Base-by-base conservation (phyloP, 2,113 vertebrate genomes). In the Glaucomys volans region DNA sequence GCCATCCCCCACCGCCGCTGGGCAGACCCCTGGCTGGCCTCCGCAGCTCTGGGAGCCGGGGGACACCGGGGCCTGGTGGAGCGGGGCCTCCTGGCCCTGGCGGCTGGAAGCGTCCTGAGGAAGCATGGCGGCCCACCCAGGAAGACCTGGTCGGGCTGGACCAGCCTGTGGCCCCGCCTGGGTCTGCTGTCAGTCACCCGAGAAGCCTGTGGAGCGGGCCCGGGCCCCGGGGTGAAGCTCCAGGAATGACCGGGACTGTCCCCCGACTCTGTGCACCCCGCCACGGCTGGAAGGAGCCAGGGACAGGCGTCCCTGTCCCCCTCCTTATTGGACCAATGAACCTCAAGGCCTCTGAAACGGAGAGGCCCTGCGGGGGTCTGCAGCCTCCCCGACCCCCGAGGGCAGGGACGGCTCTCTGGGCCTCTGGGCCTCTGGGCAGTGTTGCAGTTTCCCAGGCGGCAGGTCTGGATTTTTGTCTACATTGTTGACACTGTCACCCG, bases 231-330 rank as follows among this genome's bases (percentile, higher is more conserved):
- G 35, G 10, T 4, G 1, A 26, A 52, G 24, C 17, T 35, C 59
- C 4, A 16, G 26, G 30, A 30, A 13, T 0, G 67, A 62, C 87
- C 32, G 3, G 24, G n/a, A 22, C 24, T n/a, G 44, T n/a, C n/a
- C 35, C 52, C 3, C 11, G 64, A 9, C 1, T 1, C 37, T 18
- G 42, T 14, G 32, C 3, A n/a, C 35, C 1, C 0, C 4, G 54
- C 44, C 4, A 52, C 26, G 20, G 35, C 47, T 64, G 54, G 69
- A 26, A 42, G 35, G 50, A 2, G 12, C 17, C 0, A 13, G 4
- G 40, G 32, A 20, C 85, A 13, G 3, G 37, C 26, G 79, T 80
- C 44, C 16, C 79, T 50, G 66, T 77, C 50, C 59, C 24, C 24
- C 71, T 47, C 67, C 28, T 35, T 24, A 10, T 32, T 26, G 57